Evolutionary conservation across 2,113 vertebrate species (phyloP).

Genomic region (Guaruba guarouba): DNA sequence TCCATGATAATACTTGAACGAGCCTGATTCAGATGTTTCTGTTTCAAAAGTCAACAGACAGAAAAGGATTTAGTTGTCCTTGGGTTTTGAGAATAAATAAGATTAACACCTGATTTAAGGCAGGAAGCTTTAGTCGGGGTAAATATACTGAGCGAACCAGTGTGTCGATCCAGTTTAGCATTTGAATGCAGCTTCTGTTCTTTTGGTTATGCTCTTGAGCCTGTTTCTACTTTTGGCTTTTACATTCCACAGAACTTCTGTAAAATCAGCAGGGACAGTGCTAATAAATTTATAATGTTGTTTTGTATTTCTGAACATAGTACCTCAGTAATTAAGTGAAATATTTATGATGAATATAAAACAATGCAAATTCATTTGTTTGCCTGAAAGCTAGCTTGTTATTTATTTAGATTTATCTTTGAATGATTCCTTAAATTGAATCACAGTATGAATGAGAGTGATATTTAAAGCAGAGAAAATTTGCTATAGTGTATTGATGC

Average conservation of each 20-base stretch:
- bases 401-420: slow-evolving; percentile 82
- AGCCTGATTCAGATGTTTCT: slow-evolving; percentile 31
- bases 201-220: slow-evolving; percentile 54
- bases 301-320: slow-evolving; percentile 82
- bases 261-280: slow-evolving; percentile 76
- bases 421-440: slow-evolving; percentile 74
- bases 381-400: slow-evolving; percentile 81
- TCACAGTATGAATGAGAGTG: slow-evolving; percentile 52
- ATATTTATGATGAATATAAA: slow-evolving; percentile 87
- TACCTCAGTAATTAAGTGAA: slow-evolving; percentile 84
- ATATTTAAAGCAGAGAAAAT: slow-evolving; percentile 65
- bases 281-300: slow-evolving; percentile 85
- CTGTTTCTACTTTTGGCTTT: slow-evolving; percentile 74
- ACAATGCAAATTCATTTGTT: slow-evolving; percentile 85
- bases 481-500: slow-evolving; percentile 2
- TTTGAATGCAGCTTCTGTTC: slow-evolving; percentile 52
- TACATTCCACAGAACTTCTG: slow-evolving; percentile 71
- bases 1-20: background rate
- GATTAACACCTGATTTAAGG: slow-evolving; percentile 44
- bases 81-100: slow-evolving; percentile 64
- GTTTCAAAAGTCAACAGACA: slow-evolving; percentile 62
- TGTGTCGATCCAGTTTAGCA: slow-evolving; percentile 41
- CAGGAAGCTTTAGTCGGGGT: slow-evolving; percentile 38
- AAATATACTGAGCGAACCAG: slow-evolving; percentile 20
- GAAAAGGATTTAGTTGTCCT: slow-evolving; percentile 44